phyloP scores from a whole-genome alignment of 1,140 invertebrate genomes.

The Danaus melanippus region DNA sequence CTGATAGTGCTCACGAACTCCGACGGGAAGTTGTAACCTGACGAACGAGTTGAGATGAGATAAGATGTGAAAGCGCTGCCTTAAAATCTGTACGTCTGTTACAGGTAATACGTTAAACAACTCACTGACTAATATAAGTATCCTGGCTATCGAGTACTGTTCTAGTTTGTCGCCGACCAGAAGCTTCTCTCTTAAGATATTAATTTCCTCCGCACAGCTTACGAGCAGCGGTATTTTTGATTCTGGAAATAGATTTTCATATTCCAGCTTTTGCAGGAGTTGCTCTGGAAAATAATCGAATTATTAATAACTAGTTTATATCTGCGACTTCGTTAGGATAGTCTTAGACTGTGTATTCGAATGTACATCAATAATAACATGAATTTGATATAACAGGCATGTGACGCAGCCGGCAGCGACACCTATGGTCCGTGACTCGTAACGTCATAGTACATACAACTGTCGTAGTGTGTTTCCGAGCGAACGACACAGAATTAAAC shows the following conservation, averaged over 20 bases:
- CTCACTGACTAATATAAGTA: conserved; percentile 73
- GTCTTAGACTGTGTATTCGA: too few species aligned
- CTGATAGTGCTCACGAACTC: conserved; percentile 70
- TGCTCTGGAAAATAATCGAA: conserved; percentile 56
- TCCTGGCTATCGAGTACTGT: conserved; percentile 67
- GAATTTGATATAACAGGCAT: too few species aligned
- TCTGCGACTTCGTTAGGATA: too few species aligned
- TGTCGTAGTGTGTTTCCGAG: too few species aligned
- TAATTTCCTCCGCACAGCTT: conserved; percentile 56
- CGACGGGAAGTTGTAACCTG: conserved; percentile 72
- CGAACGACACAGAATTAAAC: too few species aligned
- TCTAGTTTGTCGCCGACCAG: conserved; percentile 54
- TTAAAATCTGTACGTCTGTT: too few species aligned
- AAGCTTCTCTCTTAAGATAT: conserved; percentile 50
- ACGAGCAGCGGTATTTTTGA: conserved; percentile 47
- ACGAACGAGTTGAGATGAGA: conserved; percentile 8
- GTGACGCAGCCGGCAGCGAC: too few species aligned
- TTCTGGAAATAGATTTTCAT: conserved; percentile 63
- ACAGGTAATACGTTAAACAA: conserved; percentile 6
- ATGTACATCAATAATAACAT: too few species aligned
- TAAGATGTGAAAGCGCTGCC: too few species aligned
- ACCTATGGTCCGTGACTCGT: too few species aligned
- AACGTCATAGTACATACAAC: too few species aligned
- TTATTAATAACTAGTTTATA: too few species aligned
- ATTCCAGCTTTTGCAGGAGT: conserved; percentile 74